Evolutionary conservation across 1,140 invertebrate genomes (phyloP).

Genomic region (Bombus sylvicola): DNA sequence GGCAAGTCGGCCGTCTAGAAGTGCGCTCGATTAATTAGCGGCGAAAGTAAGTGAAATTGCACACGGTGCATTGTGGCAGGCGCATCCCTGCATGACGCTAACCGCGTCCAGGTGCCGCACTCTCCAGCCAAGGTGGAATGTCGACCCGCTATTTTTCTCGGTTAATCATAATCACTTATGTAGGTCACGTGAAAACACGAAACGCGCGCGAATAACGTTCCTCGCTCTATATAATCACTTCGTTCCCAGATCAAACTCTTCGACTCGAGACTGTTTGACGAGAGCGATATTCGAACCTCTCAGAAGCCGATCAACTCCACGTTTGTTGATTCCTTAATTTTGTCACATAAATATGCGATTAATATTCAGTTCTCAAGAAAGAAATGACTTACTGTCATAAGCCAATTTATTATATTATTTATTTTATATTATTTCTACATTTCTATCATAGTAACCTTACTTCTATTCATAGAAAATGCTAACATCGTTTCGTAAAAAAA

Average conservation of each 20-base stretch:
- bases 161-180: constrained; percentile 44
- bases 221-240: constrained; percentile 16
- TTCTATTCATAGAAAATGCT: too few relatives aligned
- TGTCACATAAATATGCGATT: too few relatives aligned
- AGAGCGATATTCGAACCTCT: neutral
- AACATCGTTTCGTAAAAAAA: too few relatives aligned
- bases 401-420: too few relatives aligned
- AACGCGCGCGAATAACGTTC: neutral
- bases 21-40: constrained; percentile 68
- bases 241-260: neutral
- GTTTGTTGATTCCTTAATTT: too few relatives aligned
- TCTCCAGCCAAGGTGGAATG: constrained; percentile 11
- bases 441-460: too few relatives aligned
- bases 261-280: neutral
- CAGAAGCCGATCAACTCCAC: too few relatives aligned
- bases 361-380: too few relatives aligned
- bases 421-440: too few relatives aligned
- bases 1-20: constrained; percentile 36
- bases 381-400: too few relatives aligned
- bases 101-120: neutral
- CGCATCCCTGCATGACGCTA: constrained; percentile 15
- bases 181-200: constrained; percentile 28
- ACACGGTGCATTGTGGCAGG: constrained; percentile 46
- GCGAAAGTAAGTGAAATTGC: constrained; percentile 76
- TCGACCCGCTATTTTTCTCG: neutral